Percentiles rank a stretch among this genome's conserved stretches.
Conservation (phyloP, 1,140 invertebrate species). For the Drosophila nigrodunni region DNA sequence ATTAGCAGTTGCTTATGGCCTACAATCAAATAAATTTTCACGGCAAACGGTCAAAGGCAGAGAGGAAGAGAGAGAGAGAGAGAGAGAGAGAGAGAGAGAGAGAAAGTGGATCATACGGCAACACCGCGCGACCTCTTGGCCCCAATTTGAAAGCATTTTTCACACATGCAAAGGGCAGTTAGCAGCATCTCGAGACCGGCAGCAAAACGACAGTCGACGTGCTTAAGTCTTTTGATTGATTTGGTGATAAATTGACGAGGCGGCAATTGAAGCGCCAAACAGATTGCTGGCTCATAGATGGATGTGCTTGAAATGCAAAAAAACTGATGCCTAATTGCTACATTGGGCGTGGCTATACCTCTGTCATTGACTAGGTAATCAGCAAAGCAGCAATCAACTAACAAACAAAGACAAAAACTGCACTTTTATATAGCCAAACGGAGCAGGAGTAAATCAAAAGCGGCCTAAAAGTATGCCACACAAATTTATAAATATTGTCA, state of each 20-base stretch:
- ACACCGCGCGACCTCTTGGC: conserved; percentile 49
- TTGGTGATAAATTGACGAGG: conserved; percentile 81
- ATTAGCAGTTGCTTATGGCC: conserved; percentile 79
- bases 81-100: not conserved
- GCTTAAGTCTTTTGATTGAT: conserved; percentile 78
- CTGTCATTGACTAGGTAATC: conserved; percentile 34
- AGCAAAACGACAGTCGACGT: conserved; percentile 37
- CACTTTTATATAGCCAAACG: not conserved
- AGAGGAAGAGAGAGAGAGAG: not conserved
- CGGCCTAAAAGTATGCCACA: conserved; percentile 48
- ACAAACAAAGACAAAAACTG: not conserved
- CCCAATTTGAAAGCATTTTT: conserved; percentile 62
- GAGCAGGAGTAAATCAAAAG: not conserved
- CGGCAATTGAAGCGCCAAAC: conserved; percentile 67
- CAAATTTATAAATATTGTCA: conserved; percentile 27
- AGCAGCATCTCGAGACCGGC: conserved; percentile 22
- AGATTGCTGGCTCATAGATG: conserved; percentile 67
- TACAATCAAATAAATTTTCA: conserved; percentile 83
- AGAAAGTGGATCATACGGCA: not conserved
- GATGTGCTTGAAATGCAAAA: conserved; percentile 32
- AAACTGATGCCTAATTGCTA: conserved; percentile 60
- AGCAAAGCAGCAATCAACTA: conserved; percentile 9
- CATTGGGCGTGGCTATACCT: conserved; percentile 32
- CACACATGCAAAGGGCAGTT: conserved; percentile 47
- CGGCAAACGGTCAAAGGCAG: conserved; percentile 77